phyloP scores from a whole-genome alignment of 1,140 invertebrate genomes.

The Ooceraea biroi region DNA sequence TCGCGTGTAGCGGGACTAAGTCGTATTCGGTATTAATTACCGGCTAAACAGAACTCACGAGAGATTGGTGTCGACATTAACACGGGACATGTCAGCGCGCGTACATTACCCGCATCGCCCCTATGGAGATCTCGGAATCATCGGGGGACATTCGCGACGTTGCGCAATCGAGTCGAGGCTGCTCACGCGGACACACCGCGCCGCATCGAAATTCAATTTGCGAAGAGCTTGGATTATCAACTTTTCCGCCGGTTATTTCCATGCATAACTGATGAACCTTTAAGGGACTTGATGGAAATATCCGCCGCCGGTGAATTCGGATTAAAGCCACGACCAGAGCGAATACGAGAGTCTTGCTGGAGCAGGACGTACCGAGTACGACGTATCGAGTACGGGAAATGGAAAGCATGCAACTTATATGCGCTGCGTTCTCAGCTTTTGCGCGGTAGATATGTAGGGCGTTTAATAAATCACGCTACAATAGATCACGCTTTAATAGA shows the following conservation, averaged over 20 bases:
- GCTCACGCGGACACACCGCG: background rate
- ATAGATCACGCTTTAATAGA: too few species aligned
- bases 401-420: slow-evolving; percentile 19
- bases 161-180: slow-evolving; percentile 12
- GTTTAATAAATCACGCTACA: background rate
- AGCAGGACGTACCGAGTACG: background rate
- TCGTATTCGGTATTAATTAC: slow-evolving; percentile 24
- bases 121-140: background rate
- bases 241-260: slow-evolving; percentile 55
- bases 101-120: slow-evolving; percentile 19
- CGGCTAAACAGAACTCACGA: slow-evolving; percentile 32
- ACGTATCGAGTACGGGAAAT: slow-evolving; percentile 25
- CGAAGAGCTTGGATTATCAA: slow-evolving; percentile 38
- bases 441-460: background rate
- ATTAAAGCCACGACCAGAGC: background rate
- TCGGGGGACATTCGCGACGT: slow-evolving; percentile 8
- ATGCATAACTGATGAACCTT: slow-evolving; percentile 63
- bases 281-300: slow-evolving; percentile 17
- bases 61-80: slow-evolving; percentile 2
- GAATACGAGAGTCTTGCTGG: background rate
- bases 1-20: background rate
- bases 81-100: background rate
- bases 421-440: background rate
- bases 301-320: slow-evolving; percentile 8
- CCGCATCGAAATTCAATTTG: slow-evolving; percentile 44